Conservation (phyloP, 2,113 vertebrate genomes). For the Labeo catla region DNA sequence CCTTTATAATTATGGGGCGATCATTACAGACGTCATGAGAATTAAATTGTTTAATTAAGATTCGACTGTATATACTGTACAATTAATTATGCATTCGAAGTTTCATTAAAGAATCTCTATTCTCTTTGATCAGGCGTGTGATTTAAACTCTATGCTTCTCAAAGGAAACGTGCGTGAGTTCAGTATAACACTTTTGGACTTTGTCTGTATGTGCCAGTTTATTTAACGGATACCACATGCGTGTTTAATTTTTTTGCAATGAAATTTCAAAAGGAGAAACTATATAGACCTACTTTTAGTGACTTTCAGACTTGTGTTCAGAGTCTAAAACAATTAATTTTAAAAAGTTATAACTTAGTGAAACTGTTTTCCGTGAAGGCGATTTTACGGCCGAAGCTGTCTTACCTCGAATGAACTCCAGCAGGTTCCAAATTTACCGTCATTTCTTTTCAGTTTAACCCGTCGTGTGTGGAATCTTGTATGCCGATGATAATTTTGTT, state of each 20-base stretch:
- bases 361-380: background rate
- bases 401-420: slow-evolving; percentile 1
- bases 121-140: slow-evolving; percentile 75
- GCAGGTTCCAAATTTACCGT: background rate
- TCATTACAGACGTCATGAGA: slow-evolving; percentile 52
- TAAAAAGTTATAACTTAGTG: background rate
- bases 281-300: background rate
- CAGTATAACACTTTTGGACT: slow-evolving; percentile 24
- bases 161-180: slow-evolving; percentile 46
- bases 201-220: slow-evolving; percentile 26
- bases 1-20: slow-evolving; percentile 30
- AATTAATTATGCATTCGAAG: slow-evolving; percentile 77
- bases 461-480: background rate
- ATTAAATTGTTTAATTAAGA: slow-evolving; percentile 70
- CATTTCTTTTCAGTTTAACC: background rate
- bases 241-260: background rate
- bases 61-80: slow-evolving; percentile 75
- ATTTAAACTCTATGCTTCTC: slow-evolving; percentile 63
- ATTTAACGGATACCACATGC: background rate
- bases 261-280: background rate
- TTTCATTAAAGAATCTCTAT: slow-evolving; percentile 81
- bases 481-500: background rate
- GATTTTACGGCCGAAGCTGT: background rate
- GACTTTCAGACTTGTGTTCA: background rate
- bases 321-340: background rate